A percentile compares a stretch with the other conserved stretches of the same genome.
These are phyloP conservation scores for Rhimphoctona megacephalus DNA, from an alignment of 2,888 invertebrate genomes.

Conservation along the genomic window DNA sequence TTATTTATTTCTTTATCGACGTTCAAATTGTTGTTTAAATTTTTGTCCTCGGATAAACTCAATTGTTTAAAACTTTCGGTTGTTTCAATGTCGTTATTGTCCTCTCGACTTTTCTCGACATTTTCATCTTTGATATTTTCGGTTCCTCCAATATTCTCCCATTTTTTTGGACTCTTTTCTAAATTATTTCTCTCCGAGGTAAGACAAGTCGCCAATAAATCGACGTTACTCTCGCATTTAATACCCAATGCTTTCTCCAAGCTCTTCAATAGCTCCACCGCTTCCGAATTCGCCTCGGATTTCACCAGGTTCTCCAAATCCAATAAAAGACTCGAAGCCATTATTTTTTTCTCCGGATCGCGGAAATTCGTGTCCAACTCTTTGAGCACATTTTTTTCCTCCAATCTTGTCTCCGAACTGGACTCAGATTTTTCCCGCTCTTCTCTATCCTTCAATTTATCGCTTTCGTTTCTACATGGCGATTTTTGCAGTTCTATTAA, in stretches of 20 bases:
- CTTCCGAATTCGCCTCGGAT: conserved; percentile 78
- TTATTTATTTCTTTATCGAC: conserved; percentile 69
- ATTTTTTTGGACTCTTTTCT: conserved; percentile 64
- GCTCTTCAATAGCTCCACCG: conserved; percentile 77
- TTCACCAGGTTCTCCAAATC: conserved; percentile 80
- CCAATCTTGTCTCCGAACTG: conserved; percentile 47
- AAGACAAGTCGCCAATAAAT: conserved; percentile 76
- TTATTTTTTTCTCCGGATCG: conserved; percentile 74
- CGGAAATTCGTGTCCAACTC: conserved; percentile 77
- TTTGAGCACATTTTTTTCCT: conserved; percentile 59
- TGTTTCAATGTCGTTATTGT: conserved; percentile 65
- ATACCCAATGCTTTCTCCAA: conserved; percentile 79
- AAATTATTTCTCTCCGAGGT: conserved; percentile 47
- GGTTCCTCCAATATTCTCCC: conserved; percentile 33
- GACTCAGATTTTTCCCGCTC: conserved; percentile 39
- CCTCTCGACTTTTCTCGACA: conserved; percentile 69
- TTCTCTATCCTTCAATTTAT: conserved; percentile 2
- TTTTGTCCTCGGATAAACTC: conserved; percentile 38
- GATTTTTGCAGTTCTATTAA: conserved; percentile 79
- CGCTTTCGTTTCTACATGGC: conserved; percentile 62
- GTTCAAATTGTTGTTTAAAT: conserved; percentile 65
- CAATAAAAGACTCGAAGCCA: conserved; percentile 76
- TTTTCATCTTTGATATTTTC: conserved; percentile 59
- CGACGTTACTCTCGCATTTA: conserved; percentile 77
- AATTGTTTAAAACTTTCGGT: conserved; percentile 61